Base-by-base conservation (phyloP, 2,888 invertebrate species). In the Herminia tarsipennalis region DNA sequence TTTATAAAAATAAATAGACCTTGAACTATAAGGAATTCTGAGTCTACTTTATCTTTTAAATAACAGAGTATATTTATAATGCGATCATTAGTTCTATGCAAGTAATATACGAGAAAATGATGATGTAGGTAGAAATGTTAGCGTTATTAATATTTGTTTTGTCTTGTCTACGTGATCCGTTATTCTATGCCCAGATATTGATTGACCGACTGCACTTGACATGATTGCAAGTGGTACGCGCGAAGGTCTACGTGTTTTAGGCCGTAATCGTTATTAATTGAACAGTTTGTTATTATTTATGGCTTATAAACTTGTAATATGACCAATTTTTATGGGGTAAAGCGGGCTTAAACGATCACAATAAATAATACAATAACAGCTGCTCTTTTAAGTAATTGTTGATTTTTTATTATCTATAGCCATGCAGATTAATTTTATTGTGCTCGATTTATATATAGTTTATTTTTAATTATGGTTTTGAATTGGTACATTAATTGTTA, bases 191-290 rank as follows among this genome's bases (percentile, higher is more conserved):
- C 36, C 12, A 13, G 10, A 32, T 59, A 70, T 72, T 67, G 66
- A 69, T 70, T 67, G 69, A 62, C 63, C 45, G 54, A 64, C 40
- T 76, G 69, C 73, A 76, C 76, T 78, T 74, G 75, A 76, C 74
- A 68, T 65, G 43, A 62, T 70, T 73, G 53, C 48, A 45, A 55
- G 51, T 59, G 35, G 57, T 46, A 47, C 27, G 33, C 22, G n/a
- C 36, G 13, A 35, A 54, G 63, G 63, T 28, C 51, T 22, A 29
- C 37, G 6, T 32, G 38, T 52, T 60, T 62, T 63, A 50, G 63
- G 51, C 39, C 30, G 33, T 47, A 38, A 56, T 39, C 34, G 20
- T 42, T 48, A 47, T 45, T 57, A 60, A 55, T 43, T 20, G 27
- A 24, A 8, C 36, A 13, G 28, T 44, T 12, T 56, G 22, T 36